Conservation (phyloP, 2,888 invertebrate genomes). For the Protodeltote pygarga region DNA sequence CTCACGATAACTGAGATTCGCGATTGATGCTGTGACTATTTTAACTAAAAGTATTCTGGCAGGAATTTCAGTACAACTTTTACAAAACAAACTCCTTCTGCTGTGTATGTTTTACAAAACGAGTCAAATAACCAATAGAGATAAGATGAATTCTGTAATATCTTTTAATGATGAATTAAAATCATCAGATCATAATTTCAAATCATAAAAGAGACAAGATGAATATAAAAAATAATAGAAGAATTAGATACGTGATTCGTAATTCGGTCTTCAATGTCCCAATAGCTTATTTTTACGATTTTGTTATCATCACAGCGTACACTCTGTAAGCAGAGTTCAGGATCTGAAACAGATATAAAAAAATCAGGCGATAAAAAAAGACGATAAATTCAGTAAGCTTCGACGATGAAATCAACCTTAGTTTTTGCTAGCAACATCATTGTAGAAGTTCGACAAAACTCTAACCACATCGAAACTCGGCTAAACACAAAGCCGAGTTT, state of each 20-base stretch:
- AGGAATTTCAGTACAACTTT: too few relatives aligned
- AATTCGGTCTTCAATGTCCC: not conserved
- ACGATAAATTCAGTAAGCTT: not conserved
- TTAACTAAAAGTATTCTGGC: too few relatives aligned
- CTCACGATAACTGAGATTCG: too few relatives aligned
- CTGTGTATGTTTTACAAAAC: too few relatives aligned
- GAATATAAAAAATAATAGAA: too few relatives aligned
- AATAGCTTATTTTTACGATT: not conserved
- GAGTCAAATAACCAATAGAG: too few relatives aligned
- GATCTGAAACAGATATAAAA: slow-evolving; percentile 59
- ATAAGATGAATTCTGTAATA: too few relatives aligned
- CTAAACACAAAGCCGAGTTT: not conserved
- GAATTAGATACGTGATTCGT: too few relatives aligned
- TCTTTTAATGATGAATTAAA: too few relatives aligned
- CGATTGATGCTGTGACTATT: not conserved
- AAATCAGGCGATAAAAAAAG: not conserved
- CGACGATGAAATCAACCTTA: not conserved
- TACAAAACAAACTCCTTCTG: too few relatives aligned
- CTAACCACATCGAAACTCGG: not conserved
- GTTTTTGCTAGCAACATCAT: not conserved
- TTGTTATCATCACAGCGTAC: slow-evolving; percentile 51
- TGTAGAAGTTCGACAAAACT: not conserved
- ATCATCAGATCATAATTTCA: too few relatives aligned
- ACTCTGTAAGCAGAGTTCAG: slow-evolving; percentile 53
- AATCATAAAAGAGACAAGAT: too few relatives aligned